These are phyloP conservation scores for Hypotaenidia okinawae DNA, from an alignment of 2,797 vertebrate genomes.

Conservation along the genomic window DNA sequence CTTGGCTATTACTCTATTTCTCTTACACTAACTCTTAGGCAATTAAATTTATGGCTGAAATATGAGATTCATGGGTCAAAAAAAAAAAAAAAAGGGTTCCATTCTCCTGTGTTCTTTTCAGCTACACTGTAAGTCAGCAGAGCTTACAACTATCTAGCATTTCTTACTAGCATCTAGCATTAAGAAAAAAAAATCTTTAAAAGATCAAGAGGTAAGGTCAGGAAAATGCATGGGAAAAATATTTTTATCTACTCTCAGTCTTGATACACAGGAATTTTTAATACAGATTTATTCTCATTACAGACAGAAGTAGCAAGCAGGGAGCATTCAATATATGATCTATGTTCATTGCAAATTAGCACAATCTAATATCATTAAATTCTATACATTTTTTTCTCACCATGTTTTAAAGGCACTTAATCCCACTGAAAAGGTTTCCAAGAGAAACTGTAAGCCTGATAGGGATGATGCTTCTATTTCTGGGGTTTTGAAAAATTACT, in stretches of 20 bases:
- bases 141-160: not conserved
- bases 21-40: not conserved
- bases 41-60: conserved; percentile 2
- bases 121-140: not conserved
- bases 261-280: not conserved
- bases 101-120: not conserved
- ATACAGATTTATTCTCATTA: not conserved
- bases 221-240: not conserved
- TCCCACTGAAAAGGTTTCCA: not conserved
- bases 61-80: not conserved
- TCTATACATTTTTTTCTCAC: not conserved
- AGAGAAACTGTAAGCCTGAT: not conserved
- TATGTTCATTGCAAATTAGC: not conserved
- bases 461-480: not conserved
- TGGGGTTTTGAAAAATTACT: not conserved
- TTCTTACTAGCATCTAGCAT: not conserved
- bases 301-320: not conserved
- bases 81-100: not conserved
- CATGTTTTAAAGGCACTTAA: not conserved
- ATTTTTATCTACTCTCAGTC: not conserved
- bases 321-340: not conserved
- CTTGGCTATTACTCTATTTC: not conserved
- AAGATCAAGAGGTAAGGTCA: not conserved
- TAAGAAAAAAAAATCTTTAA: not conserved
- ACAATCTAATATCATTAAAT: not conserved